Base-by-base conservation (phyloP, 1,140 invertebrate species). In the Drosophila sp. region DNA sequence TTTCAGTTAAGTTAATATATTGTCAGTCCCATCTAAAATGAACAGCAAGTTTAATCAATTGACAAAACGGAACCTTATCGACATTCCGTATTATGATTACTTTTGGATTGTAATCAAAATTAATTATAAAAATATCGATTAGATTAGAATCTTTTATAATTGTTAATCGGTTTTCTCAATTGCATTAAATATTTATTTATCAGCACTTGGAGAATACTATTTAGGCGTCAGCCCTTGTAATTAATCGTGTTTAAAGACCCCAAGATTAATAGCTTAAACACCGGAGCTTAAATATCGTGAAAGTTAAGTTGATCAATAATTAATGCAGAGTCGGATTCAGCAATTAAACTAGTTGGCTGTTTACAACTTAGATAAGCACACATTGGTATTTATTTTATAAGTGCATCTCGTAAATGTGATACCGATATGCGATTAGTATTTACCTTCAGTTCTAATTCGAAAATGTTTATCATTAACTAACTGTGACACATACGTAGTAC, bases 321-420 rank as follows among this genome's bases (percentile, higher is more conserved):
- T 32, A 66, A 58, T 56, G 36, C 34, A 56, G 29, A 11, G 46
- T 48, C 46, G n/a, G 46, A 2, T 48, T 14, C n/a, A 32, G 5
- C 38, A 51, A 53, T 69, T 32, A 53, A 61, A 61, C 46, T 58
- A 69, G 65, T 53, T 70, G 36, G 9, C 66, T 43, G 8, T 34
- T 41, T 40, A 29, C 53, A 4, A 46, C 51, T 45, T 36, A 29
- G 51, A 3, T 50, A 16, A 69, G 38, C 38, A 21, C 11, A 41
- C 16, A 67, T 67, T 45, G 21, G 25, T 25, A 58, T 43, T 29
- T 58, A 48, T 48, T 40, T 18, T 8, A 18, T 36, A 65, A 40
- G 25, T 67, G 64, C 64, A 67, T 21, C 54, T 29, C 54, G 53
- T 53, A 13, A 18, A 16, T 58, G 11, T 34, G 34, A 38, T 38